Evolutionary conservation across 2,888 invertebrate genomes (phyloP).

Genomic region (Latheticus oryzae): DNA sequence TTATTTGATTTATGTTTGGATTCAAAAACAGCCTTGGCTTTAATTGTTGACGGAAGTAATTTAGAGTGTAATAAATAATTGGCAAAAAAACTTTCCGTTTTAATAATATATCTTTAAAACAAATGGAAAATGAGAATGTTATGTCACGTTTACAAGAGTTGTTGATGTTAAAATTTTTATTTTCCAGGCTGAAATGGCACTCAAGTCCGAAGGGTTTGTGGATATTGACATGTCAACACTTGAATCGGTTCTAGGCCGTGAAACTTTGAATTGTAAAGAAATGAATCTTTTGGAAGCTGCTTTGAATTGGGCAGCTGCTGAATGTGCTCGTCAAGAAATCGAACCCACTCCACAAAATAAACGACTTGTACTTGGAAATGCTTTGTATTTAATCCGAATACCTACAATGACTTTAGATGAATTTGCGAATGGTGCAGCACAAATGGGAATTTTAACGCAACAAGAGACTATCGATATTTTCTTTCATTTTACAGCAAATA

Average conservation of each 20-base stretch:
- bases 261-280: constrained; percentile 96
- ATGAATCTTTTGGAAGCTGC: constrained; percentile 91
- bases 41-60: too few species aligned
- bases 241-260: constrained; percentile 89
- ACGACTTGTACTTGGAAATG: constrained; percentile 78
- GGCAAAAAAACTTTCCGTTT: too few species aligned
- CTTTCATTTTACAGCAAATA: constrained; percentile 91
- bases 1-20: too few species aligned
- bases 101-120: too few species aligned
- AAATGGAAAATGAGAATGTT: too few species aligned
- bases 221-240: constrained; percentile 95
- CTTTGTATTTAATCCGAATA: constrained; percentile 89
- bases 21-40: too few species aligned
- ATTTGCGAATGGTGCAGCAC: constrained; percentile 95
- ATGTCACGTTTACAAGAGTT: background rate
- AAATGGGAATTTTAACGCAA: constrained; percentile 89
- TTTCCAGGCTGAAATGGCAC: constrained; percentile 91
- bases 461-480: constrained; percentile 96
- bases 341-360: constrained; percentile 85
- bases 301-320: constrained; percentile 92
- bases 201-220: constrained; percentile 94
- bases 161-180: background rate
- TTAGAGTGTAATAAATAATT: too few species aligned
- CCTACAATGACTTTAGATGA: constrained; percentile 95
- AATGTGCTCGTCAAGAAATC: constrained; percentile 86